phyloP scores from a whole-genome alignment of 2,797 vertebrate species.

The Antennarius maculatus region DNA sequence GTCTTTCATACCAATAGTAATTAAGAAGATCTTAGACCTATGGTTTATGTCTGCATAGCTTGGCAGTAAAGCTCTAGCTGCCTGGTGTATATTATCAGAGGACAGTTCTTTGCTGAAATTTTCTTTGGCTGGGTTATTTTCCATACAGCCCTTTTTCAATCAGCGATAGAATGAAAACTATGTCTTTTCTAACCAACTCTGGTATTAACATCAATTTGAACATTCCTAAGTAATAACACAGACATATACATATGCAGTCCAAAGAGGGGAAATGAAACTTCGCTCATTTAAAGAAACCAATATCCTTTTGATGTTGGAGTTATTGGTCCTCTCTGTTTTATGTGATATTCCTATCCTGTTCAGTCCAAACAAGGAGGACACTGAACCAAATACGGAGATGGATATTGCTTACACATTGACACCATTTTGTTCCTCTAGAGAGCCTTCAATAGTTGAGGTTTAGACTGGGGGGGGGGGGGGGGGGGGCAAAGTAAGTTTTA shows the following conservation, averaged over 20 bases:
- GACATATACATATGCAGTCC: slow-evolving; percentile 43
- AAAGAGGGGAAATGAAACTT: slow-evolving; percentile 48
- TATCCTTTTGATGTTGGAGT: slow-evolving; percentile 38
- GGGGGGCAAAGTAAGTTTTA: slow-evolving; percentile 50
- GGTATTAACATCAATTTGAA: slow-evolving; percentile 77
- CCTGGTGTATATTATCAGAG: slow-evolving; percentile 52
- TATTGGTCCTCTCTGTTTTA: slow-evolving; percentile 45
- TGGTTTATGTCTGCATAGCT: slow-evolving; percentile 58
- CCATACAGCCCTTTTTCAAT: slow-evolving; percentile 65
- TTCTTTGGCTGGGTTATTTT: slow-evolving; percentile 75
- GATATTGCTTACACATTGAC: slow-evolving; percentile 57
- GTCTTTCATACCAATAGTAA: slow-evolving; percentile 51
- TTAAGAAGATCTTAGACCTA: slow-evolving; percentile 52
- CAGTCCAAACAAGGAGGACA: slow-evolving; percentile 45
- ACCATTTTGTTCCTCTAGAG: slow-evolving; percentile 77
- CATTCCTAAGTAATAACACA: slow-evolving; percentile 69
- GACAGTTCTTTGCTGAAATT: slow-evolving; percentile 53
- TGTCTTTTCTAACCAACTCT: slow-evolving; percentile 72
- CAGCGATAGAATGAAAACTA: slow-evolving; percentile 67
- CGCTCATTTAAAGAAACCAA: slow-evolving; percentile 46
- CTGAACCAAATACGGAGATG: slow-evolving; percentile 89
- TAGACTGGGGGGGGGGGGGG: slow-evolving; percentile 34
- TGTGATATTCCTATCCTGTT: slow-evolving; percentile 57
- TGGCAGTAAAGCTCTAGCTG: slow-evolving; percentile 31
- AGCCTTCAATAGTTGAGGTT: slow-evolving; percentile 79